Percentiles rank a stretch among this genome's conserved stretches.
Conservation (phyloP, 2,113 vertebrate species). For the cat (Felis catus) region DNA sequence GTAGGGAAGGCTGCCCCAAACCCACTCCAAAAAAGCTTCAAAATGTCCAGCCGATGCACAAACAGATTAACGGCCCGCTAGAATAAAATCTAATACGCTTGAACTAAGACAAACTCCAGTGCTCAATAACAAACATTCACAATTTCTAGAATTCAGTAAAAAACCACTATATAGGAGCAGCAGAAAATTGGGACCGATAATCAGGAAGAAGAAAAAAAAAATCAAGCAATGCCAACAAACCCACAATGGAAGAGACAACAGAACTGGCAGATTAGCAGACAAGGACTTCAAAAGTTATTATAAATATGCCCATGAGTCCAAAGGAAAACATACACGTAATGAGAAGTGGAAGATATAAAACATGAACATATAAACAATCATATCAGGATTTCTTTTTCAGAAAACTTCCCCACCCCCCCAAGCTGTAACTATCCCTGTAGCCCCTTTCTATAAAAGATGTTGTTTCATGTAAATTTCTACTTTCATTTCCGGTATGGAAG, state of each 20-base stretch:
- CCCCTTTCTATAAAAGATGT: background rate
- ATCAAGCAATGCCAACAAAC: background rate
- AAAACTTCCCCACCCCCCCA: accelerated
- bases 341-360: background rate
- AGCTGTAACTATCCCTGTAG: background rate
- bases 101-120: background rate
- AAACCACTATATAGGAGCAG: background rate
- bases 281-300: background rate
- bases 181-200: background rate
- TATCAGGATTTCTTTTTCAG: background rate
- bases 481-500: background rate
- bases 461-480: background rate
- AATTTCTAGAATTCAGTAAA: background rate
- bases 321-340: background rate
- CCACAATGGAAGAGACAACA: background rate
- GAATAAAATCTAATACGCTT: background rate
- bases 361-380: background rate
- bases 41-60: background rate
- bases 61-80: background rate
- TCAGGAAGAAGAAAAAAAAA: background rate
- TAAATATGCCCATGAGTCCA: background rate
- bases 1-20: background rate
- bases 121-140: background rate
- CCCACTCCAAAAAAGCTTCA: background rate
- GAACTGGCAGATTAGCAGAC: background rate